phyloP scores from a whole-genome alignment of 2,113 vertebrate genomes.

The Limnothrissa miodon region DNA sequence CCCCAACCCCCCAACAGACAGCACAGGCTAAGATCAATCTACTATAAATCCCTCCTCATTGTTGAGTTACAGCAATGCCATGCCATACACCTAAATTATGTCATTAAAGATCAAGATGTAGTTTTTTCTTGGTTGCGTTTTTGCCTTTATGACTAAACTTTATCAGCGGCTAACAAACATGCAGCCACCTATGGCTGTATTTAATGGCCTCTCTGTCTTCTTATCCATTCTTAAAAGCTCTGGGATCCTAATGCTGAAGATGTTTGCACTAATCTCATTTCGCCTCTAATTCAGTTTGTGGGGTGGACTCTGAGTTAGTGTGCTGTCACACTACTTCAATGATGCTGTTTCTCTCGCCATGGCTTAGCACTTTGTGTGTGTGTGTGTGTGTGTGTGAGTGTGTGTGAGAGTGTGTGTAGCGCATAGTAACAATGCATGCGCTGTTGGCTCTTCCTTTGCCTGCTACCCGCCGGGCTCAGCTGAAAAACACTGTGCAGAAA shows the following conservation, averaged over 20 bases:
- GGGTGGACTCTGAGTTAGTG: slow-evolving; percentile 37
- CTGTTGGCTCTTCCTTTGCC: background rate
- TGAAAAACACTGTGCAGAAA: background rate
- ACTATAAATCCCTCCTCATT: no score
- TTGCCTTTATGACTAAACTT: background rate
- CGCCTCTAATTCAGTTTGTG: slow-evolving; percentile 49
- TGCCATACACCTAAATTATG: background rate
- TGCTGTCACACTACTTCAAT: slow-evolving; percentile 46
- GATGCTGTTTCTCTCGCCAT: background rate
- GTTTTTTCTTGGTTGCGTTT: background rate
- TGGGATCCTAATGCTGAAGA: slow-evolving; percentile 39
- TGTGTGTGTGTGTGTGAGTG: background rate
- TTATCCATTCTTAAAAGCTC: slow-evolving; percentile 49
- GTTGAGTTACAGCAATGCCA: background rate
- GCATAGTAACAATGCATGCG: background rate
- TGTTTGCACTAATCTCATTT: slow-evolving; percentile 52
- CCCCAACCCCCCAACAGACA: slow-evolving; percentile 1
- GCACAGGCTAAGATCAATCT: no score
- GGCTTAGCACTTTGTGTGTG: background rate
- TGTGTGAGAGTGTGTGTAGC: background rate
- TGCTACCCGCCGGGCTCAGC: background rate
- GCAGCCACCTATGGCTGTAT: background rate
- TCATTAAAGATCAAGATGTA: background rate
- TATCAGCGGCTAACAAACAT: background rate
- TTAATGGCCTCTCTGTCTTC: slow-evolving; percentile 14